These are phyloP conservation scores for Lithophane ornitopus DNA, from an alignment of 2,888 invertebrate genomes.

Conservation along the genomic window DNA sequence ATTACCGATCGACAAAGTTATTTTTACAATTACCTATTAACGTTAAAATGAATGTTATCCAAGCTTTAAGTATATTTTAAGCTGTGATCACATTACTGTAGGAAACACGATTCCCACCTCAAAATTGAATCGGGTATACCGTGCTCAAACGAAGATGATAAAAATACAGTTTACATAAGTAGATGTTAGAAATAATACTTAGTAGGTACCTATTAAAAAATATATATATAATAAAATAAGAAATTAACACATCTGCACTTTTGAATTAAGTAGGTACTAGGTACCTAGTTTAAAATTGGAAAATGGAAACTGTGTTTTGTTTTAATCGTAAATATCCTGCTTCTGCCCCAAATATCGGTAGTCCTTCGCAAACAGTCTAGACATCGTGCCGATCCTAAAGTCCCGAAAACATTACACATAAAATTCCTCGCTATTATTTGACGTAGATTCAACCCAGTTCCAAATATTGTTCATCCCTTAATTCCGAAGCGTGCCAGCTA, in stretches of 20 bases:
- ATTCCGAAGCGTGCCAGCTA: constrained; percentile 48
- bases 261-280: no score
- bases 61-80: constrained; percentile 16
- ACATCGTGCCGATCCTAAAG: constrained; percentile 33
- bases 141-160: background rate
- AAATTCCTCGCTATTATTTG: constrained; percentile 37
- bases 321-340: no score
- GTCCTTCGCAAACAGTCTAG: constrained; percentile 24
- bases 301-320: no score
- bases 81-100: constrained; percentile 26
- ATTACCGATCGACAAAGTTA: constrained; percentile 49
- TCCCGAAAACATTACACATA: constrained; percentile 10
- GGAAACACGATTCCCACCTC: background rate
- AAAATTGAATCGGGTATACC: background rate
- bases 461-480: constrained; percentile 54
- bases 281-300: no score
- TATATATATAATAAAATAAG: no score
- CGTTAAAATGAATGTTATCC: constrained; percentile 2
- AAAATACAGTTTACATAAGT: no score
- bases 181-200: no score
- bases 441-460: constrained; percentile 26
- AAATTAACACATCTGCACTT: no score
- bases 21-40: constrained; percentile 39
- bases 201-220: no score
- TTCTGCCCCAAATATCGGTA: background rate